Base-by-base conservation (phyloP, 2,113 vertebrate genomes). In the Urocitellus parryii region DNA sequence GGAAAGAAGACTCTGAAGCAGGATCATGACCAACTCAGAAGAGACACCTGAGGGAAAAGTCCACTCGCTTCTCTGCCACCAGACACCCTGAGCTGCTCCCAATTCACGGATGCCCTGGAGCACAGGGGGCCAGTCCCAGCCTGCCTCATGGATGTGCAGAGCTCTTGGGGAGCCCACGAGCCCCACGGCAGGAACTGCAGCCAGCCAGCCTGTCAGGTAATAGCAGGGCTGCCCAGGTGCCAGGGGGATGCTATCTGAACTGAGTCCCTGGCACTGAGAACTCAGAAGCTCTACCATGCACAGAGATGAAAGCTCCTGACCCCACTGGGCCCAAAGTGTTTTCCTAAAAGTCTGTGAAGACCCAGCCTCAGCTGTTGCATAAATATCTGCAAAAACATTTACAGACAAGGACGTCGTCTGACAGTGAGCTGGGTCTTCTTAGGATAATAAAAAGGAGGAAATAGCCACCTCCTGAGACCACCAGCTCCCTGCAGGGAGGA, bases 161-260 rank as follows among this genome's bases (percentile, higher is more conserved):
- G 0, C 24, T 53, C 80, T 29, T 90, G 72, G 2, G 4, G 8
- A n/a, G 25, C 53, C 34, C 29, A 12, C 32, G 22, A 16, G 18
- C 6, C 25, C 51, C 81, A 10, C 0, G 1, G 74, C 53, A 78
- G 51, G 4, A 56, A 34, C 72, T 45, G 20, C 0, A 0, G 18
- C 17, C 32, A 4, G 34, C 29, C 70, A 63, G 12, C 32, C 13
- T 16, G 16, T 48, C 48, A 29, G n/a, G 68, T 2, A 16, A 73
- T 0, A 4, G 45, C 32, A 56, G 53, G 39, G 48, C 32, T 24
- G 5, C 73, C 34, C 34, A 85, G 25, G 65, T 12, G 1, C 4
- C 0, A 0, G 0, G 14, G 7, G n/a, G 87, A 32, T 8, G 8
- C 18, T 18, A 2, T 9, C 34, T 53, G 17, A 27, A 20, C 11